Conservation (phyloP, 2,797 vertebrate species). For the Pseudotriccus pelzelni region DNA sequence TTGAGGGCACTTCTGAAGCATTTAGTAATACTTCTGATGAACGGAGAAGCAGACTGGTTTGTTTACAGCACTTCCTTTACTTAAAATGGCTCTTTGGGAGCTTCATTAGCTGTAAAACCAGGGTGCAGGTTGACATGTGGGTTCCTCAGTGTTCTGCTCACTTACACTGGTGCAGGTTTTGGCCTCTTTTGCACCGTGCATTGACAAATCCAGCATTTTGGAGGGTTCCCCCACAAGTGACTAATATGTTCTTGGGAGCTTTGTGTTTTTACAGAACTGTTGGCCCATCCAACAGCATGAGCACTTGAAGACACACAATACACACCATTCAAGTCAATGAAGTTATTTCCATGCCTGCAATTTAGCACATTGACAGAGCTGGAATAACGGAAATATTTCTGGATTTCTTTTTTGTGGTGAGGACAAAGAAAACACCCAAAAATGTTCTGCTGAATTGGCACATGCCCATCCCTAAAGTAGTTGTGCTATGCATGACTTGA, state of each 20-base stretch:
- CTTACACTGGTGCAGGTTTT: background rate
- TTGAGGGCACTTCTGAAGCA: background rate
- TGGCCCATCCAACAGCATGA: background rate
- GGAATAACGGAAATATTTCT: background rate
- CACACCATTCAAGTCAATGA: accelerated
- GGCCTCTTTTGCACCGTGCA: background rate
- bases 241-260: background rate
- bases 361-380: background rate
- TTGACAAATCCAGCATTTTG: background rate
- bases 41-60: background rate
- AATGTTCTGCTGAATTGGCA: background rate
- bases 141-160: background rate
- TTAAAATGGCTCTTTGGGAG: background rate
- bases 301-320: background rate
- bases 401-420: background rate
- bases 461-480: background rate
- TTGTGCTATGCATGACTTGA: background rate
- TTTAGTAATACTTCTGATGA: background rate
- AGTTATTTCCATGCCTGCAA: background rate
- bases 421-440: background rate
- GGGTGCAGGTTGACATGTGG: background rate
- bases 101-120: background rate
- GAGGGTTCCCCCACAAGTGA: background rate
- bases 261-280: background rate
- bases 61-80: background rate